Evolutionary conservation across 2,113 vertebrate species (phyloP).

Genomic region (Dasyprocta punctata): DNA sequence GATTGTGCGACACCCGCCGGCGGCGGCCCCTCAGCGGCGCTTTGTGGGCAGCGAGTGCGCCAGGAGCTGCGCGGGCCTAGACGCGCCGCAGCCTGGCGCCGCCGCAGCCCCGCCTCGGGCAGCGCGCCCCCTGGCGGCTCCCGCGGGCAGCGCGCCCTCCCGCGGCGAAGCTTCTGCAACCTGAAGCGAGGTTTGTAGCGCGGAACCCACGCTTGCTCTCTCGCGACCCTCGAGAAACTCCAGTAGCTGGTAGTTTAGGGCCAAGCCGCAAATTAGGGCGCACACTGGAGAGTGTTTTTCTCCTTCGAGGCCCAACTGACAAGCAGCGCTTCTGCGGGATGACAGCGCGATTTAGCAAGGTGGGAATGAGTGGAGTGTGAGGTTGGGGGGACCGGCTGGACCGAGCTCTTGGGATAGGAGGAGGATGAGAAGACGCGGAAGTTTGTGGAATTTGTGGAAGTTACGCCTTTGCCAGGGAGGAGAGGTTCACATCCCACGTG

Average conservation of each 20-base stretch:
- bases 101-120: background rate
- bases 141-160: slow-evolving; percentile 13
- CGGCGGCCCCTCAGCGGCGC: slow-evolving; percentile 50
- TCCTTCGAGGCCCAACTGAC: background rate
- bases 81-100: slow-evolving; percentile 14
- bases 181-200: background rate
- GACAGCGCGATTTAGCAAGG: background rate
- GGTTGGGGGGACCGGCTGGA: accelerated
- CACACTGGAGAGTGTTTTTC: background rate
- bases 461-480: background rate
- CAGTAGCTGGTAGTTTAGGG: accelerated
- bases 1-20: background rate
- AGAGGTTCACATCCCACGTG: background rate
- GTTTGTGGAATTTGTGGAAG: background rate
- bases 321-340: too few species aligned
- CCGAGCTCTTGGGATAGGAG: background rate
- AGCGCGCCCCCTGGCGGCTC: slow-evolving; percentile 64
- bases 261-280: background rate
- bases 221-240: background rate
- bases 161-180: background rate
- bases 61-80: slow-evolving; percentile 56
- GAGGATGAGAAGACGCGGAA: accelerated
- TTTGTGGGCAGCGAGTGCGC: slow-evolving; percentile 62
- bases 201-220: accelerated
- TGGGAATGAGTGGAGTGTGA: background rate